phyloP scores from a whole-genome alignment of 2,797 vertebrate species.

The Morelia viridis region DNA sequence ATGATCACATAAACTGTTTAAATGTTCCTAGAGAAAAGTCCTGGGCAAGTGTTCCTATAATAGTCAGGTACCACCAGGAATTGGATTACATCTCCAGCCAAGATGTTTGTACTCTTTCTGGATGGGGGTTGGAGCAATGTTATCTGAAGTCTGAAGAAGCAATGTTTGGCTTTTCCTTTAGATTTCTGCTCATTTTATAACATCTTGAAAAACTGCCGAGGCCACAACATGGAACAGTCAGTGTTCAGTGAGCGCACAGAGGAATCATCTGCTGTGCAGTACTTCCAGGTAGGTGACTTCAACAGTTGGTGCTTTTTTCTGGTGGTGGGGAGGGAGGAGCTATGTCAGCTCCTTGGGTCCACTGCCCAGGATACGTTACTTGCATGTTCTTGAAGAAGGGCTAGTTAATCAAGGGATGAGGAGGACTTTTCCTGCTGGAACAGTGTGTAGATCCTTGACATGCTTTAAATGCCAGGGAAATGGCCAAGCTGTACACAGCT shows the following conservation, averaged over 20 bases:
- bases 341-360: not conserved
- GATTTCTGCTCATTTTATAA: constrained; percentile 97
- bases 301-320: not conserved
- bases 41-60: not conserved
- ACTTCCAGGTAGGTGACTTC: constrained; percentile 86
- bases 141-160: constrained; percentile 5
- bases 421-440: not conserved
- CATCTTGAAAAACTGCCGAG: constrained; percentile 89
- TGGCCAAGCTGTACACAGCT: not conserved
- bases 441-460: not conserved
- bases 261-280: constrained; percentile 96
- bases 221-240: constrained; percentile 82
- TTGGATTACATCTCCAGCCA: not conserved
- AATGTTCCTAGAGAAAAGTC: not conserved
- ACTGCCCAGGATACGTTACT: not conserved
- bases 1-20: not conserved
- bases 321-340: not conserved
- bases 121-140: not conserved
- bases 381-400: not conserved
- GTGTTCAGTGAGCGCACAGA: constrained; percentile 95
- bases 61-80: not conserved
- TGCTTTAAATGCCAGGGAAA: not conserved
- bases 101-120: not conserved
- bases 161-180: constrained; percentile 57
- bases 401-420: not conserved